Base-by-base conservation (phyloP, 2,113 vertebrate species). In the Ailurus styani region DNA sequence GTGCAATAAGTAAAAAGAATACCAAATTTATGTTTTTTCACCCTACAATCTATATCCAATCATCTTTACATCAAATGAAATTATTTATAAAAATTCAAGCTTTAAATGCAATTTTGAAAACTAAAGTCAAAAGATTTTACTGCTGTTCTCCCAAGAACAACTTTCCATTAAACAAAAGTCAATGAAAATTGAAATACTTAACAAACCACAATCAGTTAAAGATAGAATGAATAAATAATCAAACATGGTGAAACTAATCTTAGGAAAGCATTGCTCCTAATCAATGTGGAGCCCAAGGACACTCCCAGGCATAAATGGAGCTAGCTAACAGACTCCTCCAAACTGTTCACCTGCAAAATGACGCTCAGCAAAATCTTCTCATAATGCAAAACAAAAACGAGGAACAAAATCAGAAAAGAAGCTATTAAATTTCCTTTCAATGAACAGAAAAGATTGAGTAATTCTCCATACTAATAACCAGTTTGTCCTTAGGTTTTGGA, bases 331-430 rank as follows among this genome's bases (percentile, higher is more conserved):
- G 88, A 87, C 77, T 20, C 7, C 2, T 97, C 98, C 97, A 93
- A 93, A 98, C 93, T 93, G 96, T 95, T 27, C 27, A 93, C 79
- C 96, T 93, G 90, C 62, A 54, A 96, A 78, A 96, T n/a, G 13
- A 88, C 97, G 84, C 85, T 97, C 91, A 95, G 42, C 75, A 12
- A 82, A 78, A 97, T 84, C 97, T 97, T 96, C 96, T 98, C 97
- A 97, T 50, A 97, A 98, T 93, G 94, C 89, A 98, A 97, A 98
- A 97, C 96, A 97, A 98, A 92, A 98, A 62, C 96, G 99, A 98
- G 86, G 95, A 98, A 98, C n/a, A 99, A 98, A 97, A 90, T 88
- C 88, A 97, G 98, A 98, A 98, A 98, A 98, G 98, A 90, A 95
- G 29, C 27, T 97, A 98, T 98, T 97, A 96, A 97, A 87, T 99